Conservation (phyloP, 2,113 vertebrate genomes). For the Myiagra hebetior region DNA sequence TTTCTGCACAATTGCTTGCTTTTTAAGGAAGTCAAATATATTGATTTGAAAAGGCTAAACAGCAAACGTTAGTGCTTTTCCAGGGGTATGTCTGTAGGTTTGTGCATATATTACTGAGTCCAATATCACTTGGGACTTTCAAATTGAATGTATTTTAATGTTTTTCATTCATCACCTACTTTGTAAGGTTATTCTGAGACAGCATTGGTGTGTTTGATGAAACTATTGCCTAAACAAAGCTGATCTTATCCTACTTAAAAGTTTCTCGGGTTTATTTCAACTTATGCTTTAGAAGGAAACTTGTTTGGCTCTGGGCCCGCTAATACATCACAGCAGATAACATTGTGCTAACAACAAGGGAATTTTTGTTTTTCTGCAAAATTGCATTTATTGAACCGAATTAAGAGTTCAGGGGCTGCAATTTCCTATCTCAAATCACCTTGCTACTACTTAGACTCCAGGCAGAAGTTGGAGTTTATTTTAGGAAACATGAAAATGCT, state of each 20-base stretch:
- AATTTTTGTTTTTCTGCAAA: constrained; percentile 54
- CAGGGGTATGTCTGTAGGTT: neutral
- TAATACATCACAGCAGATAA: neutral
- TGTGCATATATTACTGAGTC: neutral
- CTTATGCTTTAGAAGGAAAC: neutral
- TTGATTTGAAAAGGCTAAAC: neutral
- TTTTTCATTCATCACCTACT: neutral
- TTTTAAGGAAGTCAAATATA: neutral
- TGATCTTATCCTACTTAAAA: neutral
- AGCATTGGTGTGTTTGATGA: neutral
- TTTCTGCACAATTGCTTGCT: neutral
- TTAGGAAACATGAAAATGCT: constrained; percentile 76
- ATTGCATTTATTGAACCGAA: constrained; percentile 61
- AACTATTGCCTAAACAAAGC: neutral
- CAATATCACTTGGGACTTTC: neutral
- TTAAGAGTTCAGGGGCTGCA: constrained; percentile 45
- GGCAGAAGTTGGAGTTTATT: constrained; percentile 68
- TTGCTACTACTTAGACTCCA: constrained; percentile 53
- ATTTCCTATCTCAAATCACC: constrained; percentile 56
- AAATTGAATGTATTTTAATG: neutral
- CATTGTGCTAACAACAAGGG: constrained; percentile 24
- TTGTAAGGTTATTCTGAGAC: neutral
- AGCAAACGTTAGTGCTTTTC: neutral
- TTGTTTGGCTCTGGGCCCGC: neutral
- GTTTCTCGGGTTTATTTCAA: neutral